phyloP scores from a whole-genome alignment of 2,113 vertebrate genomes.

The Hypocryptadius cinnamomeus region DNA sequence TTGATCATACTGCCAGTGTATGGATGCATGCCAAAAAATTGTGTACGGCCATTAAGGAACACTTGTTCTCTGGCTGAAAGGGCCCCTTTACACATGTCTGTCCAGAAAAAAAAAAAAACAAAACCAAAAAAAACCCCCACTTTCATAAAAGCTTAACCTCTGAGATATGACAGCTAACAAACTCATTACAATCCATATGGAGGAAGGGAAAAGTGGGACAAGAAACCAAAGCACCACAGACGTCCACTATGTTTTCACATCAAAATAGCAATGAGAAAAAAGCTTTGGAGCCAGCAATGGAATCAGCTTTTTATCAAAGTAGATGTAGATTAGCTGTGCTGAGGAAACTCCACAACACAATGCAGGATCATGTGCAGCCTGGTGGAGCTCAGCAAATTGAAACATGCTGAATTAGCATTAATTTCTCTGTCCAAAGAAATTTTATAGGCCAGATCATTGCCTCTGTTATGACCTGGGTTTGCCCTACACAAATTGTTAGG shows the following conservation, averaged over 20 bases:
- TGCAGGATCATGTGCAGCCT: fast-evolving
- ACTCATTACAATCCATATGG: neutral
- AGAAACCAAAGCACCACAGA: neutral
- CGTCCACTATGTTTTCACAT: neutral
- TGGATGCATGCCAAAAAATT: slow-evolving; percentile 35
- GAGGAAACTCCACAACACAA: neutral
- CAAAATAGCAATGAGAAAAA: neutral
- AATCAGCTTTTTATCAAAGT: neutral
- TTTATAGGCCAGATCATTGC: neutral
- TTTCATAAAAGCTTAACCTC: slow-evolving; percentile 25
- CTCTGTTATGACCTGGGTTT: neutral
- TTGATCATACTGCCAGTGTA: slow-evolving; percentile 5
- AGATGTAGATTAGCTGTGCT: neutral
- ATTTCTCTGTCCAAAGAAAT: neutral
- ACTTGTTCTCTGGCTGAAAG: slow-evolving; percentile 32
- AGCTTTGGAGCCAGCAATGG: neutral
- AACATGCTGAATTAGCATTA: neutral
- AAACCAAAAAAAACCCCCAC: too few relatives aligned
- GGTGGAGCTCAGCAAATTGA: neutral
- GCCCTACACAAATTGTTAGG: neutral
- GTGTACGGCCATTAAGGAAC: slow-evolving; percentile 28
- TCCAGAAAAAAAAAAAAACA: neutral
- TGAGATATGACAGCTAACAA: slow-evolving; percentile 52
- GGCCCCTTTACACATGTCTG: slow-evolving; percentile 31
- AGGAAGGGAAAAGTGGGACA: neutral